phyloP scores from a whole-genome alignment of 1,140 invertebrate species.

The Pinna nobilis region DNA sequence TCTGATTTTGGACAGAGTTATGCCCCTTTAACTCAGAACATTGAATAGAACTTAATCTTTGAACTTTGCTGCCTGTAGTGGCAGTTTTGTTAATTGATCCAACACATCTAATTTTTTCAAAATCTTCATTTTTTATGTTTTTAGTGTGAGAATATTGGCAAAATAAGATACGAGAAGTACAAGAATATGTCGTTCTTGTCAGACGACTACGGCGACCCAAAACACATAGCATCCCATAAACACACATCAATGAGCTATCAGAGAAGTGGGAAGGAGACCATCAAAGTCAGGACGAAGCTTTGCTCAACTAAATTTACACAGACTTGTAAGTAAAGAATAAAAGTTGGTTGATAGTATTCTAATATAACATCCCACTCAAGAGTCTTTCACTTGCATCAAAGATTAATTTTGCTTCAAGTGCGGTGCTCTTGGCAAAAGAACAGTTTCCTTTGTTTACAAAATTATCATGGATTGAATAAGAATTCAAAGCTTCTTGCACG shows the following conservation, averaged over 20 bases:
- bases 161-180: slow-evolving; percentile 81
- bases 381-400: no score
- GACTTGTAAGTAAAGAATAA: slow-evolving; percentile 83
- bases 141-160: slow-evolving; percentile 86
- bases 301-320: slow-evolving; percentile 97
- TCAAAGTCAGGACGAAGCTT: slow-evolving; percentile 87
- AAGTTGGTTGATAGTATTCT: background rate
- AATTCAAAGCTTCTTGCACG: no score
- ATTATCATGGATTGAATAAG: no score
- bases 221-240: slow-evolving; percentile 36
- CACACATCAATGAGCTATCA: slow-evolving; percentile 78
- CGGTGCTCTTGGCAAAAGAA: no score
- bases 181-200: slow-evolving; percentile 83
- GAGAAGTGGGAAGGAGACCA: slow-evolving; percentile 88
- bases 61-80: no score
- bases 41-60: background rate
- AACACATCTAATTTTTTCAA: background rate
- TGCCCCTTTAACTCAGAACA: background rate
- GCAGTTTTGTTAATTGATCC: no score
- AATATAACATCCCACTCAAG: no score
- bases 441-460: no score
- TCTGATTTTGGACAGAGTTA: background rate
- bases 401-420: no score
- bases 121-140: slow-evolving; percentile 15
- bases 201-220: slow-evolving; percentile 62